Conservation (phyloP, 2,113 vertebrate species). For the Bungarus multicinctus region DNA sequence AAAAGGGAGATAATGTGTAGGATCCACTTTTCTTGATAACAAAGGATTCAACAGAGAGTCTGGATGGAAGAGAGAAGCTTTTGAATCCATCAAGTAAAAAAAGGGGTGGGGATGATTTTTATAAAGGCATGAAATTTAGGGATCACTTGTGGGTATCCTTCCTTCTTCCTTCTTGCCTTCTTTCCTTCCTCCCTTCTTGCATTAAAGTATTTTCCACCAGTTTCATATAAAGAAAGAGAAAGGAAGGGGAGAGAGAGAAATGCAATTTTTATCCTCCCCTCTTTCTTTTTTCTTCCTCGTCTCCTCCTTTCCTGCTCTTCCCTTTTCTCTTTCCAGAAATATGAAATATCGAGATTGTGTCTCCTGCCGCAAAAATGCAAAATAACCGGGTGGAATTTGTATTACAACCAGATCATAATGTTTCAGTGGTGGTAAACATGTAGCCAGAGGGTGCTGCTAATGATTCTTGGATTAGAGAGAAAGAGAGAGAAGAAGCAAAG, state of each 20-base stretch:
- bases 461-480: slow-evolving; percentile 78
- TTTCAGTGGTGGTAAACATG: slow-evolving; percentile 83
- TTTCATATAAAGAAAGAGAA: neutral
- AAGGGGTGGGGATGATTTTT: neutral
- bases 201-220: neutral
- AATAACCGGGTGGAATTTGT: slow-evolving; percentile 77
- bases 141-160: neutral
- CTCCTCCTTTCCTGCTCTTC: neutral
- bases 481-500: slow-evolving; percentile 23
- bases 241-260: neutral
- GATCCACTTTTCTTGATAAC: slow-evolving; percentile 28
- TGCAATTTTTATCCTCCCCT: neutral
- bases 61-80: neutral
- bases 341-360: slow-evolving; percentile 72
- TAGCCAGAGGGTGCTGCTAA: slow-evolving; percentile 85
- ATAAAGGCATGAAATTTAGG: neutral
- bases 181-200: neutral
- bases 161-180: neutral
- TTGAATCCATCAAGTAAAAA: neutral
- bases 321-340: neutral
- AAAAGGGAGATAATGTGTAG: slow-evolving; percentile 32
- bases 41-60: neutral
- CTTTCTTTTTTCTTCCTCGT: neutral
- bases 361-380: slow-evolving; percentile 77
- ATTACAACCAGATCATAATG: slow-evolving; percentile 81